Base-by-base conservation (phyloP, 2,797 vertebrate species). In the Peromyscus aztecus region DNA sequence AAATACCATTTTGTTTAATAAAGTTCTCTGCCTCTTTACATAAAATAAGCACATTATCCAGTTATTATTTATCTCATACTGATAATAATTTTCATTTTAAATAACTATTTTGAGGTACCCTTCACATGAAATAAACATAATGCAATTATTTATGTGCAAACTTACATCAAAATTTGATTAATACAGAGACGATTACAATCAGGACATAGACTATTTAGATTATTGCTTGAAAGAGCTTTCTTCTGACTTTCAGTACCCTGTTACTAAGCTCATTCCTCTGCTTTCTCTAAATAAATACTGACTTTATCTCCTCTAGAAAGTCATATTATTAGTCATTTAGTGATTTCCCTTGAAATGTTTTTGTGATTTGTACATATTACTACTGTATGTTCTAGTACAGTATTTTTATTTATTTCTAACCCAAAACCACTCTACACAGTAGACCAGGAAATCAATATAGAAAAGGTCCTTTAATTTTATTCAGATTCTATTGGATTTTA, bases 121-220 rank as follows among this genome's bases (percentile, higher is more conserved):
- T 76, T 77, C 65, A 49, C 16, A 63, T 93, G 40, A 89, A 84
- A 90, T 92, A 88, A 67, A 37, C 71, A 34, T 34, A 83, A 85
- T 65, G 3, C 14, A 83, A 63, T 59, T 11, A 71, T 71, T 91
- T 65, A 82, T 73, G 57, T 92, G 17, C 14, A 75, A 69, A 85
- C 27, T 57, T 80, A 94, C 1, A 77, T 81, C 46, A 57, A 63
- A 69, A 78, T 75, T 85, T 95, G 4, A 85, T 69, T 85, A 81
- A 61, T 27, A 14, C 11, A 43, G 34, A 71, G 17, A 55, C 24
- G 5, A 82, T 0, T 13, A 80, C 10, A 46, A 76, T 71, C 24
- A 82, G 61, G 29, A 77, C 75, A 77, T 23, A n/a, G 9, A 92
- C 69, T 7, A 34, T 83, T 76, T 84, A 65, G 5, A 77, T 43